phyloP scores from a whole-genome alignment of 2,797 vertebrate genomes.

The Arrhamphus sclerolepis region DNA sequence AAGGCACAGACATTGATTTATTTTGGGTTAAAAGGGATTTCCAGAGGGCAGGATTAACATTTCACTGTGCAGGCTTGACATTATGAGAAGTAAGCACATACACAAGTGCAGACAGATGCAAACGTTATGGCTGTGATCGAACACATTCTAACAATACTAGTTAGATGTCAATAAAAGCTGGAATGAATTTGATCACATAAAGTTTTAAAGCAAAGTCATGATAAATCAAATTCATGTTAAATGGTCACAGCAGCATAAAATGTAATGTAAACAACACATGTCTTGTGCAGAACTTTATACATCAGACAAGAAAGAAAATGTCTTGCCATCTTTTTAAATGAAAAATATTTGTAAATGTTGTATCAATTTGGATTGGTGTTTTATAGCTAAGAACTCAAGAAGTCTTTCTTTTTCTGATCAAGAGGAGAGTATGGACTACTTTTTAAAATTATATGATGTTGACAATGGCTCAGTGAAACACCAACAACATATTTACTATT shows the following conservation, averaged over 20 bases:
- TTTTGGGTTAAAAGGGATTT: conserved; percentile 75
- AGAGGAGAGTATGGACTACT: no score
- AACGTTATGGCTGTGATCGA: conserved; percentile 12
- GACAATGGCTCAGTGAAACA: no score
- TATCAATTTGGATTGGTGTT: no score
- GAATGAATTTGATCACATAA: background rate
- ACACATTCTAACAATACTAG: conserved; percentile 7
- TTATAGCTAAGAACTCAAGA: no score
- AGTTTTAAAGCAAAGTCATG: no score
- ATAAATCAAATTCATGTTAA: no score
- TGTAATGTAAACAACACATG: background rate
- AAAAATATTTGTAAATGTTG: no score
- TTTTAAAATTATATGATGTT: no score
- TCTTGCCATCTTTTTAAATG: no score
- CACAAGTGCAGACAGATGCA: conserved; percentile 3
- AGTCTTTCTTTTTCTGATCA: no score
- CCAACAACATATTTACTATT: no score
- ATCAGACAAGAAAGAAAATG: no score
- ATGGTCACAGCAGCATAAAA: background rate
- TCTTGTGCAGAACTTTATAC: background rate
- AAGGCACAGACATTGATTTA: conserved; percentile 75
- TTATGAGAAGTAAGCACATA: conserved; percentile 42
- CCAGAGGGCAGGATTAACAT: conserved; percentile 78
- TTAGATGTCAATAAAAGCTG: conserved; percentile 6
- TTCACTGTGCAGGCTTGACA: conserved; percentile 64